Base-by-base conservation (phyloP, 2,888 invertebrate genomes). In the Allacma fusca region DNA sequence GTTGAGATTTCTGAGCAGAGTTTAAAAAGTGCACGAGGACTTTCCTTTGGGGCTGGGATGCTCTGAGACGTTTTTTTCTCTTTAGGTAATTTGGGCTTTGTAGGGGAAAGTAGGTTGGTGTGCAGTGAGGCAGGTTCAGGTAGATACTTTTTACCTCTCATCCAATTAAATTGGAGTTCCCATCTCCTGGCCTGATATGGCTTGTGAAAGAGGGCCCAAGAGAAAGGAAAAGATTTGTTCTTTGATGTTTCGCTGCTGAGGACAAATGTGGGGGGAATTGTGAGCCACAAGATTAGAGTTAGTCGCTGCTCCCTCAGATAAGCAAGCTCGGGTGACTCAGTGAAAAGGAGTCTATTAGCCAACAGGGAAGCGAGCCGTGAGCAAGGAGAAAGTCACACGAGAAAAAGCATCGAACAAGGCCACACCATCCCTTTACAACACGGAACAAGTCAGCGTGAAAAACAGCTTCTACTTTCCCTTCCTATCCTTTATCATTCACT, bases 141-240 rank as follows among this genome's bases (percentile, higher is more conserved):
- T 34, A 34, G 34, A 34, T 34, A 7, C 9, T 34, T 34, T 34
- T 34, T 34, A 7, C 34, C 9, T 34, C 23, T 64, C 23, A 16
- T 64, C 64, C 24, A 24, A 21, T 24, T 64, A 16, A 21, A 16
- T 64, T 24, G 7, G 59, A 19, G 7, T 64, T 64, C 64, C 24
- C 24, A 23, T 5, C 24, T 64, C 9, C 5, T 34, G 4, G 9
- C 4, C 34, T 34, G 34, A 34, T 34, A 9, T 34, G 4, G 34
- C 34, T 34, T 9, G 9, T 34, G 34, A 34, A 9, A 34, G 34
- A 34, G 4, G 34, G 9, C 34, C 9, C 13, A 26, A 23, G 44
- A 40, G 65, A 71, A 79, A 74, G 77, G 65, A 23, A 65, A 57
- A 72, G 71, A 62, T 76, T 69, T 75, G 65, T 29, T 34, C 34